phyloP scores from a whole-genome alignment of 30 jellyfish, hydroid and myxozoan genomes.

The Hydra vulgaris region DNA sequence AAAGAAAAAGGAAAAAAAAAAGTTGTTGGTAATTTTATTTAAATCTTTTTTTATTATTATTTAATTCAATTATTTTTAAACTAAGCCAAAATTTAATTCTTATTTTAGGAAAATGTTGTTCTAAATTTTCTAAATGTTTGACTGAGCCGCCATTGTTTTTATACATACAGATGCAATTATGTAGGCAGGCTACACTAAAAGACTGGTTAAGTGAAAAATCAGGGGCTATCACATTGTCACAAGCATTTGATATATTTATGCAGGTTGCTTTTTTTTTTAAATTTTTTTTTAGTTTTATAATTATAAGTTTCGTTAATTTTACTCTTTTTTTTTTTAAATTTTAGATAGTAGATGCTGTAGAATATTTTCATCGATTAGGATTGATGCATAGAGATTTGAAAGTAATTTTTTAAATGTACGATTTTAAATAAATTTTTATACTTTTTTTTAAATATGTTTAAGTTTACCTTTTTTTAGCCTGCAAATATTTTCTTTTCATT shows the following conservation, averaged over 20 bases:
- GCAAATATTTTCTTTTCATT: conserved; percentile 84
- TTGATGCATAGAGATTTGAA: conserved; percentile 99
- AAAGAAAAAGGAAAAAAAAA: too few relatives aligned
- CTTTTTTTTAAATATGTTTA: not conserved
- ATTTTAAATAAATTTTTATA: too few relatives aligned
- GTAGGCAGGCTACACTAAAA: conserved; percentile 73
- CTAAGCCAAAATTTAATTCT: too few relatives aligned
- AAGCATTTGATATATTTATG: conserved; percentile 15
- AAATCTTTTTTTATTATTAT: not conserved
- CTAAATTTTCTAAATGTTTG: conserved; percentile 53
- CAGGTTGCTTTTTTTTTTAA: conserved; percentile 11
- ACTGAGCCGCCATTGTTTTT: conserved; percentile 59
- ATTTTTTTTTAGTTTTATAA: not conserved
- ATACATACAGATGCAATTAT: conserved; percentile 93
- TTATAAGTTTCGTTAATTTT: not conserved
- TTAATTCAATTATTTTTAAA: too few relatives aligned
- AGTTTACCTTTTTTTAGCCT: conserved; percentile 50
- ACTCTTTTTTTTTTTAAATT: not conserved
- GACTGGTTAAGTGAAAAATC: conserved; percentile 73
- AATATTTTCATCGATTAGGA: conserved; percentile 81
- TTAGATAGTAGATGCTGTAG: conserved; percentile 87
- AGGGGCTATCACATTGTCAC: conserved; percentile 9
- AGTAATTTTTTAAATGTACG: conserved; percentile 33
- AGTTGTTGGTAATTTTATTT: not conserved
- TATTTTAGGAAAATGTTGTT: conserved; percentile 74